Evolutionary conservation across 2,888 invertebrate genomes (phyloP).

Genomic region (Plemyria rubiginata): DNA sequence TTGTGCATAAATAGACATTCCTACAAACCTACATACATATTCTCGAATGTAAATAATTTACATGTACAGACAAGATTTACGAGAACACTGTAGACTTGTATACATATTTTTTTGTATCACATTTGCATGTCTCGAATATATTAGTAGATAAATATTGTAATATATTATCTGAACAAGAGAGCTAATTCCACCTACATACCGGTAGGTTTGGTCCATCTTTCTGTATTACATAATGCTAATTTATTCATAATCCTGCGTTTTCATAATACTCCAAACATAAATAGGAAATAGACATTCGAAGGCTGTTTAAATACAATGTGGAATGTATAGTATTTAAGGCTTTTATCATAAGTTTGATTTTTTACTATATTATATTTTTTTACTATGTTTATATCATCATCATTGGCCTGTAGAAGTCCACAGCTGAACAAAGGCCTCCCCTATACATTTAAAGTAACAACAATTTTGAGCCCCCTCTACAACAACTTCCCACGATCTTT

Average conservation of each 20-base stretch:
- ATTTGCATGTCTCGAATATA: constrained; percentile 38
- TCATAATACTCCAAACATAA: constrained; percentile 53
- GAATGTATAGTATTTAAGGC: constrained; percentile 81
- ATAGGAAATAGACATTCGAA: constrained; percentile 71
- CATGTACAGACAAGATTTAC: constrained; percentile 12
- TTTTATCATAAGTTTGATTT: constrained; percentile 77
- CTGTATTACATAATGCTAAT: constrained; percentile 54
- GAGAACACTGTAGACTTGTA: constrained; percentile 28
- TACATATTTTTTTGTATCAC: constrained; percentile 37
- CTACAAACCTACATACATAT: constrained; percentile 8
- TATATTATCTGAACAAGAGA: constrained; percentile 57
- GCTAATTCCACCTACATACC: constrained; percentile 61
- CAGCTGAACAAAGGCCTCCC: no score
- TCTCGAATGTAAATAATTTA: constrained; percentile 3
- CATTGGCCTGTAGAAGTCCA: no score
- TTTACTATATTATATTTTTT: constrained; percentile 37
- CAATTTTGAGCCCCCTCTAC: no score
- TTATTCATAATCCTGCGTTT: constrained; percentile 41
- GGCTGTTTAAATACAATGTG: constrained; percentile 78
- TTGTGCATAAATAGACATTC: constrained; percentile 7
- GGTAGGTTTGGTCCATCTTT: constrained; percentile 71
- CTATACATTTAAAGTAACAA: no score
- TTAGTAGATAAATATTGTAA: constrained; percentile 34
- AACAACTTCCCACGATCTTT: no score
- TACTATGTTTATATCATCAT: no score